Conservation (phyloP, 2,888 invertebrate genomes). For the Zele albiditarsus region DNA sequence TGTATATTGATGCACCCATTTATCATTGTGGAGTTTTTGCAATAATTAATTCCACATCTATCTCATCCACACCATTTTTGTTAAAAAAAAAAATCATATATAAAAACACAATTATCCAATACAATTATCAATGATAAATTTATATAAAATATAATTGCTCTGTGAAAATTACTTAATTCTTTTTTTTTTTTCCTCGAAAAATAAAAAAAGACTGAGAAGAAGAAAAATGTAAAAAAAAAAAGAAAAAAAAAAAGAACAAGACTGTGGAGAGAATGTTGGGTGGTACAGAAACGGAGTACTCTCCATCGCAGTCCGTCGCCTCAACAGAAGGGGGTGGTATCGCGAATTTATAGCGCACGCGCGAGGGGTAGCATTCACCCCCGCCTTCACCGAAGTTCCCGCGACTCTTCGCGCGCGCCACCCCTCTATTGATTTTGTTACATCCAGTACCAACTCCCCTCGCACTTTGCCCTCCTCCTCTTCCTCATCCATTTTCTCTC, state of each 20-base stretch:
- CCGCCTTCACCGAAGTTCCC: slow-evolving; percentile 61
- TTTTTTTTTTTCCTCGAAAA: too few species aligned
- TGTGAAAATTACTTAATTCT: too few species aligned
- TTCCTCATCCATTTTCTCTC: slow-evolving; percentile 22
- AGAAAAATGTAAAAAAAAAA: not conserved
- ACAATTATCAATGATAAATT: too few species aligned
- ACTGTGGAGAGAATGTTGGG: not conserved
- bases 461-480: slow-evolving; percentile 44
- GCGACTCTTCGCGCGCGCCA: slow-evolving; percentile 68
- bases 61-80: too few species aligned
- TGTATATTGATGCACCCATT: too few species aligned
- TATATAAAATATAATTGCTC: too few species aligned
- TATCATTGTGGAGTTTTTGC: too few species aligned
- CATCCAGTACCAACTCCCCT: slow-evolving; percentile 67
- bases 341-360: slow-evolving; percentile 50
- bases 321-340: slow-evolving; percentile 72
- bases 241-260: not conserved
- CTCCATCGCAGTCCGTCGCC: slow-evolving; percentile 73
- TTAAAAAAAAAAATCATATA: too few species aligned
- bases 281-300: slow-evolving; percentile 59
- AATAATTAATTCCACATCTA: too few species aligned
- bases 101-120: too few species aligned
- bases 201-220: not conserved
- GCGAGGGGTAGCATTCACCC: slow-evolving; percentile 74
- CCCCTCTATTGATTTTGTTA: slow-evolving; percentile 73